Conservation (phyloP, 2,113 vertebrate genomes). For the Mungos mungo region DNA sequence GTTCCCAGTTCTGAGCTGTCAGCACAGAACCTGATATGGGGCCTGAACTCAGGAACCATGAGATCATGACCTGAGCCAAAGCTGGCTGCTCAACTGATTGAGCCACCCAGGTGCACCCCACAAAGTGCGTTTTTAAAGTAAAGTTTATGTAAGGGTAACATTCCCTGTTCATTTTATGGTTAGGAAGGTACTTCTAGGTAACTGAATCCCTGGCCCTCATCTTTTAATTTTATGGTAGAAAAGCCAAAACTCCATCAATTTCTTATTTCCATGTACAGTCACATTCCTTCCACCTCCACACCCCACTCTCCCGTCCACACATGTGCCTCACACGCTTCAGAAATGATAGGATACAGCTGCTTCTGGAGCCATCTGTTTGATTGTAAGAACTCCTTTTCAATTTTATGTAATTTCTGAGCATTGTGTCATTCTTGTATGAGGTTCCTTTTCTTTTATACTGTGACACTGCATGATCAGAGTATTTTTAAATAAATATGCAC, state of each 20-base stretch:
- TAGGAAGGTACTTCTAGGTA: not conserved
- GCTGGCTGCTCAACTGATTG: too few species aligned
- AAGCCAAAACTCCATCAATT: not conserved
- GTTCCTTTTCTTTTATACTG: not conserved
- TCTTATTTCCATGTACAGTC: constrained; percentile 3
- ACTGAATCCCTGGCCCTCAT: not conserved
- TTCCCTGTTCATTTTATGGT: not conserved
- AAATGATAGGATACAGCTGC: constrained; percentile 47
- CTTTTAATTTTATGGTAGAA: not conserved
- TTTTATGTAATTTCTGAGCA: constrained; percentile 60
- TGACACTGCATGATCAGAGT: not conserved
- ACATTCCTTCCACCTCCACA: not conserved
- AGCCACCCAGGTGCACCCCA: too few species aligned
- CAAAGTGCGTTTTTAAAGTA: not conserved
- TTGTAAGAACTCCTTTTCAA: constrained; percentile 35
- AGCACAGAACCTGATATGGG: too few species aligned
- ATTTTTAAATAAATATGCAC: constrained; percentile 6
- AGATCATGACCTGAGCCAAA: too few species aligned
- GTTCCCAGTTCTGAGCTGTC: too few species aligned
- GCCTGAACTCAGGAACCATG: too few species aligned
- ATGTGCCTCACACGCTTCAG: constrained; percentile 55
- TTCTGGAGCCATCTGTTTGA: constrained; percentile 65
- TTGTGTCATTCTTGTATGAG: constrained; percentile 1
- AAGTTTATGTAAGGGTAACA: not conserved
- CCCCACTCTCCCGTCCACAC: not conserved